phyloP scores from a whole-genome alignment of 1,140 invertebrate species.

The Dreissena rostriformis region DNA sequence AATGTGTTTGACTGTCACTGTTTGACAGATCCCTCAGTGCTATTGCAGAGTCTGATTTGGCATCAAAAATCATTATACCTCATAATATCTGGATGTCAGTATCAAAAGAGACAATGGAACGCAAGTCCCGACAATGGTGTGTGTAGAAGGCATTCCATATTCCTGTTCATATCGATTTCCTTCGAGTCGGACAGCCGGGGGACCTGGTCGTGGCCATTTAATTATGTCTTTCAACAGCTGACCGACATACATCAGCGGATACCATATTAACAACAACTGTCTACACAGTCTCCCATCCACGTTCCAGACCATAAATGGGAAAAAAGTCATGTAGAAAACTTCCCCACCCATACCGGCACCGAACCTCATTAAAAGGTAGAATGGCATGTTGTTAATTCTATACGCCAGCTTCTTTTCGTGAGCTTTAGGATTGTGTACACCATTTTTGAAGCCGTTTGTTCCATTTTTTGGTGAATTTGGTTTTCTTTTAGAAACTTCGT shows the following conservation, averaged over 20 bases:
- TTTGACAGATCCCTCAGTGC: too few relatives aligned
- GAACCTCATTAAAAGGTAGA: slow-evolving; percentile 93
- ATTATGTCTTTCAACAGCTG: slow-evolving; percentile 95
- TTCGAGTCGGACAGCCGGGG: slow-evolving; percentile 90
- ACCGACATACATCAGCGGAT: slow-evolving; percentile 87
- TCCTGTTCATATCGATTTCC: slow-evolving; percentile 93
- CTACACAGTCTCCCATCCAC: slow-evolving; percentile 81
- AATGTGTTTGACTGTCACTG: too few relatives aligned
- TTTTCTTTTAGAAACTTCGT: background rate
- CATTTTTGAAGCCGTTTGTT: slow-evolving; percentile 39
- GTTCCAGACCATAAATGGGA: slow-evolving; percentile 96
- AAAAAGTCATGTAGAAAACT: slow-evolving; percentile 92
- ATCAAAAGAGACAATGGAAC: slow-evolving; percentile 92
- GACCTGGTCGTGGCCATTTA: slow-evolving; percentile 87
- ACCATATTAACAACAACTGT: slow-evolving; percentile 92
- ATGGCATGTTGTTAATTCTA: slow-evolving; percentile 89
- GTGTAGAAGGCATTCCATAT: slow-evolving; percentile 97
- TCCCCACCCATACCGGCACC: slow-evolving; percentile 94
- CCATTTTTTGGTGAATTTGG: background rate
- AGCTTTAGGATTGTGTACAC: slow-evolving; percentile 25
- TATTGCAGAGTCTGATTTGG: too few relatives aligned
- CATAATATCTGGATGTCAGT: slow-evolving; percentile 91
- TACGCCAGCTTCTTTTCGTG: slow-evolving; percentile 75
- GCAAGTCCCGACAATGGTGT: slow-evolving; percentile 93
- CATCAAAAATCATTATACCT: slow-evolving; percentile 82